Evolutionary conservation across 2,888 invertebrate species (phyloP).

Genomic region (Caenorhabditis sp.): DNA sequence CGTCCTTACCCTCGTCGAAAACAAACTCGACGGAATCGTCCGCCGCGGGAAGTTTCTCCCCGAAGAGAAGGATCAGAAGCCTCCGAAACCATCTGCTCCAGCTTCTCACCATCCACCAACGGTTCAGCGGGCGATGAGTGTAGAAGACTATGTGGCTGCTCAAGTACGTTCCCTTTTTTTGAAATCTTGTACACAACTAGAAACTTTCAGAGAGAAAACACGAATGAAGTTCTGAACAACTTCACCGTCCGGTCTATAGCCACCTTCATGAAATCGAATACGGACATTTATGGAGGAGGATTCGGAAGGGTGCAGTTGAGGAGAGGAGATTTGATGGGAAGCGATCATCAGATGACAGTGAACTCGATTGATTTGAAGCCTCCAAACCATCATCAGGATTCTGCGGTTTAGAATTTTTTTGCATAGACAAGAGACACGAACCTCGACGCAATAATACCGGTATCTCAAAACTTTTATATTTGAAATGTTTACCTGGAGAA

Average conservation of each 20-base stretch:
- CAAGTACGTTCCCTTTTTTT: too few species aligned
- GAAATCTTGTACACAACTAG: too few species aligned
- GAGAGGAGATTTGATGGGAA: conserved; percentile 66
- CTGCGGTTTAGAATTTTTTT: conserved; percentile 1
- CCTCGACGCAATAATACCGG: not conserved
- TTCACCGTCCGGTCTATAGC: conserved; percentile 75
- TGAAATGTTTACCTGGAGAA: not conserved
- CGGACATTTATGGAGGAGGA: conserved; percentile 76
- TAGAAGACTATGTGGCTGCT: conserved; percentile 40
- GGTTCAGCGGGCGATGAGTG: conserved; percentile 41
- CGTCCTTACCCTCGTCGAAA: conserved; percentile 55
- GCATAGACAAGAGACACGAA: not conserved
- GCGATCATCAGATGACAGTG: conserved; percentile 56
- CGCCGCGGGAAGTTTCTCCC: conserved; percentile 6
- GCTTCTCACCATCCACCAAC: not conserved
- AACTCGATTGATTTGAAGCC: not conserved
- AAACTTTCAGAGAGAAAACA: conserved; percentile 43
- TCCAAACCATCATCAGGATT: not conserved
- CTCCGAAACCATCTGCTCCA: conserved; percentile 13
- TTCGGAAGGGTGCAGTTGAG: conserved; percentile 73
- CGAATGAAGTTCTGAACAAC: conserved; percentile 73
- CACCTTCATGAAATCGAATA: conserved; percentile 74
- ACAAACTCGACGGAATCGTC: conserved; percentile 56
- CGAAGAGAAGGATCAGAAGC: conserved; percentile 25
- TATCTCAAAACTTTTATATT: not conserved